These are phyloP conservation scores for Ormyrus nitidulus DNA, from an alignment of 2,888 invertebrate genomes.

Conservation along the genomic window DNA sequence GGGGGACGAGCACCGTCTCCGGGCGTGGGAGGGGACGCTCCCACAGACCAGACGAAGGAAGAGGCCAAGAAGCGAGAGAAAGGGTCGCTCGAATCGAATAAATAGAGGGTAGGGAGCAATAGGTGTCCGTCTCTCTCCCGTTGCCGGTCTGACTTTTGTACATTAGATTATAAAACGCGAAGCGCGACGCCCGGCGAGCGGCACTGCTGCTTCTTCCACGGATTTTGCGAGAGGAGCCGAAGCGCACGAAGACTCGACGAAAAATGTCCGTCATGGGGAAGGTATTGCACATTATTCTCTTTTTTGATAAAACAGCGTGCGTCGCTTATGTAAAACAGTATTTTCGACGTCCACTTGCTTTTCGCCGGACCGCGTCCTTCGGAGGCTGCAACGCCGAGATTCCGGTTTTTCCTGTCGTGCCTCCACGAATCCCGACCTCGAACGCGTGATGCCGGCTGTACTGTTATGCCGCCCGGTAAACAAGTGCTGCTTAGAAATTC, in stretches of 20 bases:
- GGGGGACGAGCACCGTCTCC: too few species aligned
- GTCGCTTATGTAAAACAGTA: neutral
- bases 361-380: constrained; percentile 37
- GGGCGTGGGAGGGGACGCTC: too few species aligned
- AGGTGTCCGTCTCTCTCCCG: too few species aligned
- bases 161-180: too few species aligned
- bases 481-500: too few species aligned
- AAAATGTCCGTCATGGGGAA: constrained; percentile 74
- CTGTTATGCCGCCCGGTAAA: too few species aligned
- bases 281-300: constrained; percentile 58
- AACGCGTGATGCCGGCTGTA: neutral
- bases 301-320: neutral
- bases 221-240: neutral
- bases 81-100: neutral
- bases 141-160: too few species aligned
- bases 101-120: neutral
- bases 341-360: neutral
- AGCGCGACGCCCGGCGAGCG: too few species aligned
- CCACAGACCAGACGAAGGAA: too few species aligned
- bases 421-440: constrained; percentile 3
- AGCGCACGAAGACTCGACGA: neutral
- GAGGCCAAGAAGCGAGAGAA: too few species aligned
- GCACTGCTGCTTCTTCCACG: neutral
- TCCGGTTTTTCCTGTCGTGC: constrained; percentile 53
- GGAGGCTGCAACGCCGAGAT: constrained; percentile 21